Evolutionary conservation across 2,797 vertebrate species (phyloP).

Genomic region (Calcarius lapponicus): DNA sequence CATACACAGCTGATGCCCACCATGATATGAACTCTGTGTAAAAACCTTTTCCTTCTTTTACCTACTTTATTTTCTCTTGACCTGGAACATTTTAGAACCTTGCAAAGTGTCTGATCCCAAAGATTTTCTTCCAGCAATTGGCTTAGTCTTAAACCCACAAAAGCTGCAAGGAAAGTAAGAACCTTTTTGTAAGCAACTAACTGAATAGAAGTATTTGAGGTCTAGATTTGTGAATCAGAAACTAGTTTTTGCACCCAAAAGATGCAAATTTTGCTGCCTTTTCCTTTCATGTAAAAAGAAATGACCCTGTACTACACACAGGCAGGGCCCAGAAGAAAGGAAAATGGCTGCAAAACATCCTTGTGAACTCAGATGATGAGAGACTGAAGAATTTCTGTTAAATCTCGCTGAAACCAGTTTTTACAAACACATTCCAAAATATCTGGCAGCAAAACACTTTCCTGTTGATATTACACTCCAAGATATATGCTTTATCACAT

Average conservation of each 20-base stretch:
- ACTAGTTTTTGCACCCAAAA: background rate
- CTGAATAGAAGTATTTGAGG: background rate
- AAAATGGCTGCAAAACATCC: background rate
- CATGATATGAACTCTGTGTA: background rate
- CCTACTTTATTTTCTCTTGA: background rate
- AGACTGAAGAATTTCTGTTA: background rate
- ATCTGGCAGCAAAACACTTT: background rate
- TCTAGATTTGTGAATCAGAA: background rate
- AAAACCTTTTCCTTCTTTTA: background rate
- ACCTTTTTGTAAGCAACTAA: background rate
- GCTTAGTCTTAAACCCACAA: background rate
- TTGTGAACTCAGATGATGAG: background rate
- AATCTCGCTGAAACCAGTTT: background rate
- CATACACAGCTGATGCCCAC: fast-evolving
- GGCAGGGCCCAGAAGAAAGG: background rate
- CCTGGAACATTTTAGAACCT: background rate
- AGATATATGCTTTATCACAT: background rate
- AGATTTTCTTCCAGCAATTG: background rate
- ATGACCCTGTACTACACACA: background rate
- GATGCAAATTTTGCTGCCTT: background rate
- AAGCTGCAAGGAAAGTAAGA: background rate
- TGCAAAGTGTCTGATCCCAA: background rate
- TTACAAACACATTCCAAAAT: background rate
- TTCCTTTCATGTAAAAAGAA: background rate
- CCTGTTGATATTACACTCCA: background rate